Base-by-base conservation (phyloP, 2,888 invertebrate genomes). In the Isotomurus palustris region DNA sequence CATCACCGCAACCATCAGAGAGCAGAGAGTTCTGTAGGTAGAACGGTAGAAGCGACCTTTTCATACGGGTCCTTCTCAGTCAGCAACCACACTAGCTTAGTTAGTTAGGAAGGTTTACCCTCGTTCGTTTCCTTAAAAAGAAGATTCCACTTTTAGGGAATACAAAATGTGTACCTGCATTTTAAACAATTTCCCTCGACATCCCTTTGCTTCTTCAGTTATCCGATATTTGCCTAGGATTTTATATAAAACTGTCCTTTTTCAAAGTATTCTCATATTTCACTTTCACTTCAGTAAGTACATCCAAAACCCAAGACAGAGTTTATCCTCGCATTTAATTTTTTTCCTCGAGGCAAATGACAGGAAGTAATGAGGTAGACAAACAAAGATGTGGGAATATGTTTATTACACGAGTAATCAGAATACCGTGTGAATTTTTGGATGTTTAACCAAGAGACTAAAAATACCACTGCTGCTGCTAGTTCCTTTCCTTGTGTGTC, bases 271-370 rank as follows among this genome's bases (percentile, higher is more conserved):
- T 43, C 19, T 43, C 43, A 43, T 43, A 24, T 43, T 43, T 43
- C 43, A 43, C 43, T 43, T 43, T 43, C 43, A 43, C 43, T 43
- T 22, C n/a, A n/a, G n/a, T n/a, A n/a, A n/a, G n/a, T n/a, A n/a
- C n/a, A n/a, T n/a, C n/a, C n/a, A 43, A 43, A 43, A 22, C 12
- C 22, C 6, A 22, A 14, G 14, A 14, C 22, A 17, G 6, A 5
- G 43, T 8, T 3, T 43, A 8, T 43, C 22, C 22, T 22, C 24
- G 24, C 12, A 22, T 43, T 24, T 5, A 21, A 43, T 43, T 12
- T 4, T 14, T 5, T 8, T 5, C 38, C 5, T 38, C 19, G 14
- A 38, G 19, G 5, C 38, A 38, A n/a, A 32, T 8, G 14, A 14
- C 14, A 32, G 14, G 32, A 32, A 32, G 14, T 10, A 32, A 32